Conservation (phyloP, 1,140 invertebrate species). For the Tenebrio molitor region DNA sequence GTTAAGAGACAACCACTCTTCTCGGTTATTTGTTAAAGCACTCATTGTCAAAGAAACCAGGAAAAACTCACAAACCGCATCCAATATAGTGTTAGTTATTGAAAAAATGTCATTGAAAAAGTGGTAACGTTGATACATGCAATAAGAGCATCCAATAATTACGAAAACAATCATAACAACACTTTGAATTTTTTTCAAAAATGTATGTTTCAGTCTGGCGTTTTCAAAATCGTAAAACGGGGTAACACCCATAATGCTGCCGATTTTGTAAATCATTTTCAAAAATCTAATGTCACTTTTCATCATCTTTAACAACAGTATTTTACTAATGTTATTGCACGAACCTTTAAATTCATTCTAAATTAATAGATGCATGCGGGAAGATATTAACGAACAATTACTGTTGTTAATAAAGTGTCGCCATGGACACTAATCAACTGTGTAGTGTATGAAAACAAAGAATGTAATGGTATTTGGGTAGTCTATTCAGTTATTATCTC, state of each 20-base stretch:
- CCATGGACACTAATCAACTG: too few species aligned
- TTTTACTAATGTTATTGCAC: too few species aligned
- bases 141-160: not conserved
- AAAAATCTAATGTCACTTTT: not conserved
- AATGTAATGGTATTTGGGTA: too few species aligned
- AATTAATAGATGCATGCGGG: too few species aligned
- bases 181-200: not conserved
- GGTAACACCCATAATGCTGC: not conserved
- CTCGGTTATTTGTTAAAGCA: not conserved
- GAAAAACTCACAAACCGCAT: not conserved
- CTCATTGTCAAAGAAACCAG: not conserved
- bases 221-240: not conserved
- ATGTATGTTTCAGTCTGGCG: not conserved
- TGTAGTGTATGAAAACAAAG: too few species aligned
- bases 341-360: too few species aligned
- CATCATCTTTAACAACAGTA: not conserved
- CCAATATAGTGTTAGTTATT: not conserved
- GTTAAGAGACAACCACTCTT: not conserved
- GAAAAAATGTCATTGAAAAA: not conserved
- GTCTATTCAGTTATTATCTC: too few species aligned
- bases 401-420: too few species aligned
- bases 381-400: too few species aligned
- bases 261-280: not conserved
- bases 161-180: not conserved
- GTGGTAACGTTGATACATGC: not conserved